Percentiles rank a stretch among this genome's conserved stretches.
These are phyloP conservation scores for Parapsyche elsis DNA, from an alignment of 1,140 invertebrate species.

Conservation along the genomic window DNA sequence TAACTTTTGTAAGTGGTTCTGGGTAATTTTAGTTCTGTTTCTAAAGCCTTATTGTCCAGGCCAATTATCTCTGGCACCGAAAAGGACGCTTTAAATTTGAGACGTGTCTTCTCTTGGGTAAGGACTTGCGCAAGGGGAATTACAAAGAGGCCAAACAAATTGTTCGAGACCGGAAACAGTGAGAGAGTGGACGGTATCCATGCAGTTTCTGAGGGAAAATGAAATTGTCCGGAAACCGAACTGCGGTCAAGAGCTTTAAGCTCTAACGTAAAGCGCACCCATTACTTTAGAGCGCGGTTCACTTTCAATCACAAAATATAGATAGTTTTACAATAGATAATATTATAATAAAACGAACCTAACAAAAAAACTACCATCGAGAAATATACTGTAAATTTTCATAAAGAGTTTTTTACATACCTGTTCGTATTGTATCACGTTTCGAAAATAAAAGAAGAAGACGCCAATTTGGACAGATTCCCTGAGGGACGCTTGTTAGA, in stretches of 20 bases:
- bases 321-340: too few relatives aligned
- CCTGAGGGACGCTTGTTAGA: background rate
- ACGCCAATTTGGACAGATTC: too few relatives aligned
- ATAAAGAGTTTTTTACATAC: too few relatives aligned
- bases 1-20: background rate
- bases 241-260: background rate
- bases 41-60: slow-evolving; percentile 42
- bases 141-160: slow-evolving; percentile 25
- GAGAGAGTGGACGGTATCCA: background rate
- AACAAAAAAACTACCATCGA: too few relatives aligned
- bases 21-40: slow-evolving; percentile 37
- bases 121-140: background rate
- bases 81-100: slow-evolving; percentile 40
- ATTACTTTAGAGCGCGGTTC: too few relatives aligned
- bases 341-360: too few relatives aligned
- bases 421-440: too few relatives aligned
- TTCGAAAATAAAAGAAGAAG: too few relatives aligned
- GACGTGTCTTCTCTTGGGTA: slow-evolving; percentile 19
- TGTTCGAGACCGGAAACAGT: slow-evolving; percentile 1
- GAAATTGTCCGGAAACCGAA: slow-evolving; percentile 18
- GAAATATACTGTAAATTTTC: too few relatives aligned
- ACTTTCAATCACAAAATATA: too few relatives aligned
- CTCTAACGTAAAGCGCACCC: too few relatives aligned
- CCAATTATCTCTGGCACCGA: slow-evolving; percentile 42
- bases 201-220: background rate